phyloP scores from a whole-genome alignment of 2,113 vertebrate genomes.

The Pleuronectes platessa region DNA sequence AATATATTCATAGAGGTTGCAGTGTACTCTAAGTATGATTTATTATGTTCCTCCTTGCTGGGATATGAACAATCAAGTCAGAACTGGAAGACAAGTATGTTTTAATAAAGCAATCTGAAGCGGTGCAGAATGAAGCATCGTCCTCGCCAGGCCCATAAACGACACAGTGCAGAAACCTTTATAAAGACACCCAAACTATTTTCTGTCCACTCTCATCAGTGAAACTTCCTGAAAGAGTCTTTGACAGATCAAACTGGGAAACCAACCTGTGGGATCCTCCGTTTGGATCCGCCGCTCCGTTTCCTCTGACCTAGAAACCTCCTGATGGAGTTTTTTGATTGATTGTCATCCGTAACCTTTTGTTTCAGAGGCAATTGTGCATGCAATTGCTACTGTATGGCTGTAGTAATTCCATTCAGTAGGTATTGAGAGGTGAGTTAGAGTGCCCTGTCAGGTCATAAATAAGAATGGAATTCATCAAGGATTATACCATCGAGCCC shows the following conservation, averaged over 20 bases:
- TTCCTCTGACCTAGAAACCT: slow-evolving; percentile 57
- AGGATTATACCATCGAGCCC: slow-evolving; percentile 70
- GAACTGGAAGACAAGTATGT: slow-evolving; percentile 64
- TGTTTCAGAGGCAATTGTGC: slow-evolving; percentile 74
- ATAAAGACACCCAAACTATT: slow-evolving; percentile 22
- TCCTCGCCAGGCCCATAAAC: slow-evolving; percentile 47
- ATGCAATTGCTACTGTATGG: slow-evolving; percentile 67
- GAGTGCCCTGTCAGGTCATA: slow-evolving; percentile 74
- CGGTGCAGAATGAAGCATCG: slow-evolving; percentile 49
- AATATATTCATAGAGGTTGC: slow-evolving; percentile 70
- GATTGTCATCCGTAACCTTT: slow-evolving; percentile 72
- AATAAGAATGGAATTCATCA: slow-evolving; percentile 80
- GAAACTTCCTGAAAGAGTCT: slow-evolving; percentile 30
- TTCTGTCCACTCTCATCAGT: slow-evolving; percentile 51
- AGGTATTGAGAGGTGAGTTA: slow-evolving; percentile 68
- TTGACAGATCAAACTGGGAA: slow-evolving; percentile 8
- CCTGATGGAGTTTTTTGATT: slow-evolving; percentile 62
- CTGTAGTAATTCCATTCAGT: slow-evolving; percentile 62
- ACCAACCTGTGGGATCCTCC: slow-evolving; percentile 33
- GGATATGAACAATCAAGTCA: slow-evolving; percentile 72
- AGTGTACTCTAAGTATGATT: slow-evolving; percentile 65
- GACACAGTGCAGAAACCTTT: slow-evolving; percentile 47
- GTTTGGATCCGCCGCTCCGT: slow-evolving; percentile 29
- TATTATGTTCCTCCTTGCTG: slow-evolving; percentile 59
- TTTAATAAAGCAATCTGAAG: slow-evolving; percentile 75